These are phyloP conservation scores for Grammomys surdaster DNA, from an alignment of 2,113 vertebrate genomes.

Conservation along the genomic window DNA sequence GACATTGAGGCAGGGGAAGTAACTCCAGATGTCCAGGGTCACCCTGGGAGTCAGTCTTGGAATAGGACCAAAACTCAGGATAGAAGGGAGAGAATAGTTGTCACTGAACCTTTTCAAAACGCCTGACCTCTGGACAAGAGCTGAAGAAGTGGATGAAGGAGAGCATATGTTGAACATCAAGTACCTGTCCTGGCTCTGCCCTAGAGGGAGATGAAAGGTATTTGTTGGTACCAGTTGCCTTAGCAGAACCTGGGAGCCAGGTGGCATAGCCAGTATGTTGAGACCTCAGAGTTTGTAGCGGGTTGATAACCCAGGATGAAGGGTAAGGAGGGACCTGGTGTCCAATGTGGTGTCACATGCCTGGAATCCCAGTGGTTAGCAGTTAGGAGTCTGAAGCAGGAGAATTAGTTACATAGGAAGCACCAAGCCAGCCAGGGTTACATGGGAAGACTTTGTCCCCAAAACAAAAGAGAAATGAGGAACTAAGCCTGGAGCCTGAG, in stretches of 20 bases:
- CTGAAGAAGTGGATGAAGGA: fast-evolving
- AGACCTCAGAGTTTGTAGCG: neutral
- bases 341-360: neutral
- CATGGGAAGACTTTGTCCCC: neutral
- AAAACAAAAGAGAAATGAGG: neutral
- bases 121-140: neutral
- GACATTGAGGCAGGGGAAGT: neutral
- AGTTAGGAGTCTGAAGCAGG: neutral
- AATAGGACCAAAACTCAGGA: neutral
- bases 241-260: neutral
- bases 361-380: neutral
- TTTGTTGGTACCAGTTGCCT: neutral
- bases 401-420: neutral
- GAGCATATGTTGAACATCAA: neutral
- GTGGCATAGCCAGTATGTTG: neutral
- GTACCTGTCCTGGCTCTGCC: no score
- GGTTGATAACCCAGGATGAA: neutral
- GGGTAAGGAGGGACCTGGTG: neutral
- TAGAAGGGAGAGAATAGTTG: neutral
- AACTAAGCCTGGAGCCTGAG: neutral
- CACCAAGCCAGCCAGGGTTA: neutral
- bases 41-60: neutral
- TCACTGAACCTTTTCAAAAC: neutral
- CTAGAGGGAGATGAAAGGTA: neutral
- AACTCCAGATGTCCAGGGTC: neutral